A percentile compares a stretch with the other conserved stretches of the same genome.
Evolutionary conservation across 2,888 invertebrate species (phyloP).

Genomic region (Himalopsyche anomala): DNA sequence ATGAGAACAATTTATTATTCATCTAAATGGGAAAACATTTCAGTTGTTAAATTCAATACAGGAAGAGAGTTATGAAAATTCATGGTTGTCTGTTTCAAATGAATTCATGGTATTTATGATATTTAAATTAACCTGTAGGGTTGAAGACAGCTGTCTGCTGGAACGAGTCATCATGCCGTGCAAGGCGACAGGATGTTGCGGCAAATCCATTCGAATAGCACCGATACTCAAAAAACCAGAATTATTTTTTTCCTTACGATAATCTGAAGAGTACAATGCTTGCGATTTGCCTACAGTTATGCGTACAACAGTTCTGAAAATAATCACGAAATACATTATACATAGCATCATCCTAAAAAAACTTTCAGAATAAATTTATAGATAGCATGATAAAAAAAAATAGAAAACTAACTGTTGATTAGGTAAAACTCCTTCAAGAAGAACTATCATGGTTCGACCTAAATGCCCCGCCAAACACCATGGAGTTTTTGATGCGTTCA

Average conservation of each 20-base stretch:
- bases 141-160: conserved; percentile 93
- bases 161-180: conserved; percentile 99
- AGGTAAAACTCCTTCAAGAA: conserved; percentile 93
- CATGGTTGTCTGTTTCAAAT: not conserved
- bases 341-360: not conserved
- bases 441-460: conserved; percentile 93
- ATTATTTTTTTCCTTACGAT: conserved; percentile 83
- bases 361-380: not conserved
- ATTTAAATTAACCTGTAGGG: conserved; percentile 82
- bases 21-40: too few relatives aligned
- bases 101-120: conserved; percentile 51
- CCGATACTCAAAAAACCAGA: conserved; percentile 92
- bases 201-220: conserved; percentile 94
- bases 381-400: conserved; percentile 8
- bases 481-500: conserved; percentile 93
- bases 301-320: conserved; percentile 90
- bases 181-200: conserved; percentile 97
- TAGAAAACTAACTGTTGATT: conserved; percentile 85
- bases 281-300: conserved; percentile 95
- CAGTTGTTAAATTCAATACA: too few relatives aligned
- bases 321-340: not conserved
- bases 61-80: too few relatives aligned
- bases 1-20: too few relatives aligned
- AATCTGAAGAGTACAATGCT: conserved; percentile 90
- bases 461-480: conserved; percentile 92